Percentiles rank a stretch among this genome's conserved stretches.
phyloP scores from a whole-genome alignment of 2,113 vertebrate species.

The Boulengeromyrus knoepffleri region DNA sequence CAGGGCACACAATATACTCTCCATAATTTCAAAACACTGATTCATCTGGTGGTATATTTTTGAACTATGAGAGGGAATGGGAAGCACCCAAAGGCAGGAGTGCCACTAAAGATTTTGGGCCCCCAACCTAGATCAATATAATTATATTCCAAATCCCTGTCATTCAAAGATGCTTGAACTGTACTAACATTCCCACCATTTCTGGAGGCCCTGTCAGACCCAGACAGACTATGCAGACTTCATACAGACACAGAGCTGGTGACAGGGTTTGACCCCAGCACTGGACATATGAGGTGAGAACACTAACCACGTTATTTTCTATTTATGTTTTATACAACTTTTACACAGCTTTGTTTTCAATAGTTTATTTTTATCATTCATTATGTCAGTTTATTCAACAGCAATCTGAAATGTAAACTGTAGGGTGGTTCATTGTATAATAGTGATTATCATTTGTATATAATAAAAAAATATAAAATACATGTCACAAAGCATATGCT shows the following conservation, averaged over 20 bases:
- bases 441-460: background rate
- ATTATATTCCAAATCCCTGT: background rate
- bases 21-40: background rate
- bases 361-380: background rate
- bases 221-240: background rate
- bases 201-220: background rate
- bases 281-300: background rate
- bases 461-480: slow-evolving; percentile 8
- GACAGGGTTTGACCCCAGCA: background rate
- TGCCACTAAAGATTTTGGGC: background rate
- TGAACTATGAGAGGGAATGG: background rate
- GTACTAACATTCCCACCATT: background rate
- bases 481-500: background rate
- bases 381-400: background rate
- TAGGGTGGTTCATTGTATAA: background rate
- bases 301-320: background rate
- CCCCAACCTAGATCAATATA: background rate
- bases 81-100: background rate
- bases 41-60: background rate
- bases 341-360: background rate
- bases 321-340: background rate
- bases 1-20: background rate
- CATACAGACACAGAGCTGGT: background rate
- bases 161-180: background rate
- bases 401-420: background rate